phyloP scores from a whole-genome alignment of 2,797 vertebrate genomes.

The Scleropages formosus region DNA sequence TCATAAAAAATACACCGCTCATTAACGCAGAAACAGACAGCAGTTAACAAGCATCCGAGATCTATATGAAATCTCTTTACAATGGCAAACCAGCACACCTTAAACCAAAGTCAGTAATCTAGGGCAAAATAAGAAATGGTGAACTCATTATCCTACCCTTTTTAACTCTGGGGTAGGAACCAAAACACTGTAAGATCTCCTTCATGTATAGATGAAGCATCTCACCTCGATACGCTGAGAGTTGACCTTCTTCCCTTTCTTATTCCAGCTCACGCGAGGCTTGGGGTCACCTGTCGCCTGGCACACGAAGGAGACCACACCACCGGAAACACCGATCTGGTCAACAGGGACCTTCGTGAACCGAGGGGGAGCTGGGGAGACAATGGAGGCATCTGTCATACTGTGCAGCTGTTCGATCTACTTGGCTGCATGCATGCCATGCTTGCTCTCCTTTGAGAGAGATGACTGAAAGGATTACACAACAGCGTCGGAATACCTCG shows the following conservation, averaged over 20 bases:
- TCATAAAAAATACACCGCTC: slow-evolving; percentile 58
- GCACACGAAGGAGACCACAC: slow-evolving; percentile 97
- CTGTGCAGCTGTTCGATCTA: neutral
- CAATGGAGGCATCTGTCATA: neutral
- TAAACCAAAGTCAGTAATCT: neutral
- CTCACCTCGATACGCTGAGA: slow-evolving; percentile 94
- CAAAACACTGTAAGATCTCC: neutral
- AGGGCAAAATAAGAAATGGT: neutral
- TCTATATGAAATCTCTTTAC: neutral
- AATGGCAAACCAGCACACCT: neutral
- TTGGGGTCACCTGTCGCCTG: slow-evolving; percentile 93
- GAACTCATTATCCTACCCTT: neutral
- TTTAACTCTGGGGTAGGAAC: neutral
- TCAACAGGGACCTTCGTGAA: slow-evolving; percentile 94
- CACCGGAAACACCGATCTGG: slow-evolving; percentile 95
- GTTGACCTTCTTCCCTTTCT: slow-evolving; percentile 99
- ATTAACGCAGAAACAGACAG: slow-evolving; percentile 24
- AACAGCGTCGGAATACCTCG: neutral
- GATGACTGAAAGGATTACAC: no score
- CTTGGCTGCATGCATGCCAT: neutral
- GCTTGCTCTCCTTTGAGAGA: neutral
- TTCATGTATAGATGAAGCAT: neutral
- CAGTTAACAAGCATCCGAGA: neutral
- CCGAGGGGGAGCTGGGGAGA: slow-evolving; percentile 58
- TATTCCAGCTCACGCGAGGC: slow-evolving; percentile 98